phyloP scores from a whole-genome alignment of 2,113 vertebrate species.

The Eidolon helvum region DNA sequence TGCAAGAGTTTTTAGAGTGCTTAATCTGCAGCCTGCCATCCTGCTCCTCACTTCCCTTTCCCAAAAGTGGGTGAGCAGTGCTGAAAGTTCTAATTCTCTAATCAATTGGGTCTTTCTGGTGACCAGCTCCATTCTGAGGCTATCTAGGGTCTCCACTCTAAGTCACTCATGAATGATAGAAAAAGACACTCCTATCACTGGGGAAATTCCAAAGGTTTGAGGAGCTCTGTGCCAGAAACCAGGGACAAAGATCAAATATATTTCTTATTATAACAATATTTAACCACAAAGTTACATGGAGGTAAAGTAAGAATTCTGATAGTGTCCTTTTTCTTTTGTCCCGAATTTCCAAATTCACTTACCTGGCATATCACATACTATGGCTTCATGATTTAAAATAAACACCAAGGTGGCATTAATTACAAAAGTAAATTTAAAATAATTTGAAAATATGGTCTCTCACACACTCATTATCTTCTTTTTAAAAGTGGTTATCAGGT shows the following conservation, averaged over 20 bases:
- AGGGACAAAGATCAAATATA: not conserved
- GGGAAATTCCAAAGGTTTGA: not conserved
- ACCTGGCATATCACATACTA: not conserved
- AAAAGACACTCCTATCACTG: not conserved
- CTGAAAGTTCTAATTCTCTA: not conserved
- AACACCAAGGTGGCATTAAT: not conserved
- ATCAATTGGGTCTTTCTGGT: not conserved
- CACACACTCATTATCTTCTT: not conserved
- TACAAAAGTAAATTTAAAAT: conserved; percentile 22
- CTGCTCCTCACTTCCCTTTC: no score
- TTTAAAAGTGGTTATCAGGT: not conserved
- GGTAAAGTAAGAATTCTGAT: not conserved
- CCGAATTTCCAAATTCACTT: not conserved
- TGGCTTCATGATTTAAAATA: not conserved
- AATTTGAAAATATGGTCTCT: not conserved
- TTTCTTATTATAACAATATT: not conserved
- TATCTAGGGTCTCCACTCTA: not conserved
- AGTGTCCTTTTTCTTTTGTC: not conserved
- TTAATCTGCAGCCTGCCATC: not conserved
- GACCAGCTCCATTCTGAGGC: not conserved
- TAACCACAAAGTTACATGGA: not conserved
- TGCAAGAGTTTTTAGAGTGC: not conserved
- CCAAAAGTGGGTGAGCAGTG: not conserved
- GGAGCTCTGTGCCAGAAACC: not conserved
- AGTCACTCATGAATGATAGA: not conserved